Percentiles rank a stretch among this genome's conserved stretches.
phyloP scores from a whole-genome alignment of 2,113 vertebrate species.

The Hiodon alosoides region DNA sequence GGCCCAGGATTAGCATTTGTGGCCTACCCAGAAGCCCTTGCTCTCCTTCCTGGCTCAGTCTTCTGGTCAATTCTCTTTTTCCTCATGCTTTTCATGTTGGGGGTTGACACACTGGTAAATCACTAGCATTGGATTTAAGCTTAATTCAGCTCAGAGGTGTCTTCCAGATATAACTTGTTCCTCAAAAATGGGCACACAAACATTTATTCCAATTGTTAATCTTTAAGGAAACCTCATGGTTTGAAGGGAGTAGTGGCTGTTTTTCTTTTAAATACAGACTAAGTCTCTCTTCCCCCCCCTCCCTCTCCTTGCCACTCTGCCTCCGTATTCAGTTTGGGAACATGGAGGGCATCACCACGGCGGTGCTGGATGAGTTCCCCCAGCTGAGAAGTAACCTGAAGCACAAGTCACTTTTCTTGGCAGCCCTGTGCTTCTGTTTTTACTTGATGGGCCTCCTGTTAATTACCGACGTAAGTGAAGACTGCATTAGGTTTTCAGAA shows the following conservation, averaged over 20 bases:
- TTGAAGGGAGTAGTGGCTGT: too few relatives aligned
- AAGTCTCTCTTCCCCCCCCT: not conserved
- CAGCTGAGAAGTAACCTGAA: conserved; percentile 55
- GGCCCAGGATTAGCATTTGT: conserved; percentile 75
- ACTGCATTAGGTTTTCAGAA: not conserved
- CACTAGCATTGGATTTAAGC: not conserved
- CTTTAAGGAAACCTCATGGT: too few relatives aligned
- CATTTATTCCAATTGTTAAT: too few relatives aligned
- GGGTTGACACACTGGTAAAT: conserved; percentile 70
- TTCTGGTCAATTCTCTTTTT: conserved; percentile 77
- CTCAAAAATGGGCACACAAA: too few relatives aligned
- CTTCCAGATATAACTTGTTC: too few relatives aligned
- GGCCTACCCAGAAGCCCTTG: conserved; percentile 75
- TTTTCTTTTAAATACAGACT: not conserved
- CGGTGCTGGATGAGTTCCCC: conserved; percentile 69
- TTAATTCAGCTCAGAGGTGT: too few relatives aligned
- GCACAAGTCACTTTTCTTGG: conserved; percentile 67
- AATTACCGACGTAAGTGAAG: conserved; percentile 60
- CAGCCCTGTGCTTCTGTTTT: conserved; percentile 59
- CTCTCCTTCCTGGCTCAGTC: conserved; percentile 67
- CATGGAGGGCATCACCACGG: conserved; percentile 74
- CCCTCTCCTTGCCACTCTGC: not conserved
- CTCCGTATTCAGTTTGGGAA: conserved; percentile 66
- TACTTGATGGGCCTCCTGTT: conserved; percentile 70
- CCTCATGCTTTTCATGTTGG: conserved; percentile 73